These are phyloP conservation scores for Gonioctena quinquepunctata DNA, from an alignment of 1,140 invertebrate species.

Conservation along the genomic window DNA sequence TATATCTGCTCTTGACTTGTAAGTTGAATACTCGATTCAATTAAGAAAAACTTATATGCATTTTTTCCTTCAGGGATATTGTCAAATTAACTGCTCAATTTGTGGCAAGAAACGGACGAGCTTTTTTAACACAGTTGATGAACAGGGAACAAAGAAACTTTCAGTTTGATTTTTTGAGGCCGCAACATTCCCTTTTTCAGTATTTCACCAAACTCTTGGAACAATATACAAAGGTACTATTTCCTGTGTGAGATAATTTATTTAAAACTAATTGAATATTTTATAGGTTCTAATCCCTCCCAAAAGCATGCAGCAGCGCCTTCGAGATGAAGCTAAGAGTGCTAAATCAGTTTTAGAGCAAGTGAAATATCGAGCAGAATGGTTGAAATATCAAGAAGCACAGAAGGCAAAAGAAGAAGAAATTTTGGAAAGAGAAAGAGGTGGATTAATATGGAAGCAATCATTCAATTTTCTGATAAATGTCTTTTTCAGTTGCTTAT, in stretches of 20 bases:
- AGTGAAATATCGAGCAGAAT: constrained; percentile 93
- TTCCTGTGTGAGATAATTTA: too few relatives aligned
- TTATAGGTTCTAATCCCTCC: constrained; percentile 84
- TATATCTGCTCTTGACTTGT: constrained; percentile 97
- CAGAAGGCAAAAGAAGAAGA: constrained; percentile 92
- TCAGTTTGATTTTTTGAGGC: constrained; percentile 98
- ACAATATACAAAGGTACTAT: constrained; percentile 90
- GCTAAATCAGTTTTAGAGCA: constrained; percentile 83
- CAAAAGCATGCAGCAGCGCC: constrained; percentile 82
- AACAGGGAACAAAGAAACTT: constrained; percentile 97
- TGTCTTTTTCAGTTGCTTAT: constrained; percentile 75
- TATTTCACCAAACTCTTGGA: constrained; percentile 98
- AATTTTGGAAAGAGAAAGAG: constrained; percentile 89
- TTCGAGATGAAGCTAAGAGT: constrained; percentile 79
- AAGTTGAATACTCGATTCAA: constrained; percentile 53
- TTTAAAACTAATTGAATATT: too few relatives aligned
- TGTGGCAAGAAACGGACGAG: constrained; percentile 96
- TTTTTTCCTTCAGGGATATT: constrained; percentile 74
- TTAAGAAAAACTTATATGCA: neutral
- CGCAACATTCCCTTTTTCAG: constrained; percentile 97
- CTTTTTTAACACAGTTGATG: constrained; percentile 98
- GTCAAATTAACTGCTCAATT: constrained; percentile 98
- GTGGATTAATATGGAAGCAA: constrained; percentile 49
- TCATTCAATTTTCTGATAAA: neutral
- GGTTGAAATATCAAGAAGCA: constrained; percentile 92